A percentile compares a stretch with the other conserved stretches of the same genome.
These are phyloP conservation scores for Icerya purchasi DNA, from an alignment of 2,888 invertebrate species.

Conservation along the genomic window DNA sequence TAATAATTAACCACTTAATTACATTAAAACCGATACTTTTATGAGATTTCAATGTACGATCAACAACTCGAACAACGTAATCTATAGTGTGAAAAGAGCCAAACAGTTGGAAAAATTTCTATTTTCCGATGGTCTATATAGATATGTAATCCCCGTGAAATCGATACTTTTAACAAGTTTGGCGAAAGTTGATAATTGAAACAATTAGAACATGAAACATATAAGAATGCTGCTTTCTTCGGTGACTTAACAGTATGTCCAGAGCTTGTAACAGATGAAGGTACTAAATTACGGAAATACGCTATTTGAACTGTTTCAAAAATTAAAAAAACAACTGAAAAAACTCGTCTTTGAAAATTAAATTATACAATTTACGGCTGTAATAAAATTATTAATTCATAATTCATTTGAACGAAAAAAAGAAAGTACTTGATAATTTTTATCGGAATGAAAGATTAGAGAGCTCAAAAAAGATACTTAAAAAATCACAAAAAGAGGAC, in stretches of 20 bases:
- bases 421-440: background rate
- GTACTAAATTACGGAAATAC: background rate
- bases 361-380: no score
- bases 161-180: background rate
- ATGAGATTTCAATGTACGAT: background rate
- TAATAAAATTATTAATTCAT: background rate
- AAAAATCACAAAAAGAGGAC: background rate
- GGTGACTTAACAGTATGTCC: background rate
- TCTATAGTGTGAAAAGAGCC: background rate
- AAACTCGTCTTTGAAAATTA: background rate
- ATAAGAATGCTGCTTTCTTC: background rate
- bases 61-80: background rate
- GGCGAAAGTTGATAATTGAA: background rate
- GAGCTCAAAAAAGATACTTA: background rate
- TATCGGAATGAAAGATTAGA: background rate
- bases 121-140: background rate
- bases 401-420: background rate
- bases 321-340: background rate
- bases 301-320: background rate
- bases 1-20: background rate
- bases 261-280: background rate
- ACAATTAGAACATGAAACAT: background rate
- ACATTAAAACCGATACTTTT: background rate
- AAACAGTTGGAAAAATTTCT: background rate
- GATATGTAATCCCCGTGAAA: background rate